phyloP scores from a whole-genome alignment of 2,797 vertebrate species.

The Gephyroberyx darwinii region DNA sequence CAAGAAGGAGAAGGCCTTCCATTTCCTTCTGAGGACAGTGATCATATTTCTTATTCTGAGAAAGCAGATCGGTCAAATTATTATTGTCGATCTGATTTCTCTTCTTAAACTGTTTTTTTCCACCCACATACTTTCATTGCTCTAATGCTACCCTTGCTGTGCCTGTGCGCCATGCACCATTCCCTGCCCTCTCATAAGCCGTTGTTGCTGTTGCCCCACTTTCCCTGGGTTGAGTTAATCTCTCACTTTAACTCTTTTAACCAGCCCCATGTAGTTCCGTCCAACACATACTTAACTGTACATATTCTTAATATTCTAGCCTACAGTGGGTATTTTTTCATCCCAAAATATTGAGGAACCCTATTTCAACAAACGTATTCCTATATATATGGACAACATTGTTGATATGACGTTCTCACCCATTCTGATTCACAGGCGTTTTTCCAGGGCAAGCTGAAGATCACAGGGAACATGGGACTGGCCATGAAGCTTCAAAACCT shows the following conservation, averaged over 20 bases:
- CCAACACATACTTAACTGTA: background rate
- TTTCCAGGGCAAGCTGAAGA: slow-evolving; percentile 96
- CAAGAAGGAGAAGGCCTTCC: background rate
- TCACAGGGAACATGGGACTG: slow-evolving; percentile 93
- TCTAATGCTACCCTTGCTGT: background rate
- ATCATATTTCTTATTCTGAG: background rate
- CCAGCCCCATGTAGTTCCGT: slow-evolving; percentile 38
- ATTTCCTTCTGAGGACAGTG: background rate
- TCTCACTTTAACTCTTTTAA: slow-evolving; percentile 64
- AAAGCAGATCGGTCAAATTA: background rate
- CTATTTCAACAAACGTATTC: too few relatives aligned
- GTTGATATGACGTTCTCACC: background rate
- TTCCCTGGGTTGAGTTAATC: slow-evolving; percentile 68
- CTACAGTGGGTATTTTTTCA: too few relatives aligned
- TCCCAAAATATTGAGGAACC: too few relatives aligned
- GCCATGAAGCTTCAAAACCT: slow-evolving; percentile 95
- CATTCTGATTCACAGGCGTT: slow-evolving; percentile 85
- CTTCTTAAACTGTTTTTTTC: slow-evolving; percentile 4
- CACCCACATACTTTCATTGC: background rate
- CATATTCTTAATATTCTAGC: background rate
- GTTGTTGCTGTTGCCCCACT: slow-evolving; percentile 69
- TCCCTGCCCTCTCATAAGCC: slow-evolving; percentile 61
- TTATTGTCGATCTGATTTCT: slow-evolving; percentile 26
- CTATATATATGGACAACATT: background rate
- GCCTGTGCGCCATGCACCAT: slow-evolving; percentile 16